phyloP scores from a whole-genome alignment of 1,140 invertebrate genomes.

The Drosophila nebulosa region DNA sequence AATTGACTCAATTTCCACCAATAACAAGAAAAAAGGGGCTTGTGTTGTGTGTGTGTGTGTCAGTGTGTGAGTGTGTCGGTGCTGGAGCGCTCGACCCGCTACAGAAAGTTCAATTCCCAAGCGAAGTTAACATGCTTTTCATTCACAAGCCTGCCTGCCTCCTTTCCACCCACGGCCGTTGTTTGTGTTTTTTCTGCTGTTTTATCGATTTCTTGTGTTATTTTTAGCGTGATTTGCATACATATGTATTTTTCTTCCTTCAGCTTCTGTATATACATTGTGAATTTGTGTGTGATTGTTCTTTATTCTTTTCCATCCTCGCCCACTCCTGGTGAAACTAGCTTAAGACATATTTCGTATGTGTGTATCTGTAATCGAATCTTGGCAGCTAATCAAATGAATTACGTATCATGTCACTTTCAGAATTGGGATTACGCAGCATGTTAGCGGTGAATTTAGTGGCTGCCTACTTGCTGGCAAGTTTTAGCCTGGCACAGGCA shows the following conservation, averaged over 20 bases:
- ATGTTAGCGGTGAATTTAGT: slow-evolving; percentile 55
- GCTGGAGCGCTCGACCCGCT: neutral
- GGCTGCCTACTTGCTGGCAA: slow-evolving; percentile 50
- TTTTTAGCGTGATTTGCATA: slow-evolving; percentile 71
- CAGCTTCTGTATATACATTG: neutral
- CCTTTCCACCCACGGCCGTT: neutral
- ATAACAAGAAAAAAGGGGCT: slow-evolving; percentile 10
- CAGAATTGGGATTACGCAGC: slow-evolving; percentile 40
- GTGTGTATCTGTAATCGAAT: slow-evolving; percentile 42
- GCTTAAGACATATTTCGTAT: slow-evolving; percentile 8
- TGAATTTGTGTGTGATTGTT: slow-evolving; percentile 16
- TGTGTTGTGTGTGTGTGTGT: neutral
- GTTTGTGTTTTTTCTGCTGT: slow-evolving; percentile 49
- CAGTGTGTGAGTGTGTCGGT: slow-evolving; percentile 13
- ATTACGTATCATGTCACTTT: slow-evolving; percentile 58
- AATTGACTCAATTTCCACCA: slow-evolving; percentile 58
- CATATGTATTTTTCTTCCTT: slow-evolving; percentile 7
- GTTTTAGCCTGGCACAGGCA: slow-evolving; percentile 53
- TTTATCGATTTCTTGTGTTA: slow-evolving; percentile 77
- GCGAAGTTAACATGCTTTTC: slow-evolving; percentile 45
- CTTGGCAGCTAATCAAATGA: slow-evolving; percentile 59
- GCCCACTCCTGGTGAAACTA: neutral
- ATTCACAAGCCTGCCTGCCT: slow-evolving; percentile 26
- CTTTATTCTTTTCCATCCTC: slow-evolving; percentile 16
- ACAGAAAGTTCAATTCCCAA: slow-evolving; percentile 31